Conservation (phyloP, 2,888 invertebrate species). For the Andrena hattorfiana region DNA sequence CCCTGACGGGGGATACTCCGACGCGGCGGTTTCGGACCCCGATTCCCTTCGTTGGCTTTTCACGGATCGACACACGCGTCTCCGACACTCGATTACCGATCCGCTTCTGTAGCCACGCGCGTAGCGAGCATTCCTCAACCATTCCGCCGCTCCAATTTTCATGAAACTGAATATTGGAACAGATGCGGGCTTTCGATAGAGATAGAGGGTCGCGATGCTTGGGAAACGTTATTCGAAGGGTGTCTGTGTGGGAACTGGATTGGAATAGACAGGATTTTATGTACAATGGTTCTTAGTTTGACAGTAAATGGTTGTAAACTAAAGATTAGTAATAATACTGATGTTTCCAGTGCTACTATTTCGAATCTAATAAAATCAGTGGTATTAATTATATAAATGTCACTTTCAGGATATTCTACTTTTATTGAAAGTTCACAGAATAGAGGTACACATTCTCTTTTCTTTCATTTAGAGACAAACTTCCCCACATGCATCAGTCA, state of each 20-base stretch:
- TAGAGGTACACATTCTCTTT: too few species aligned
- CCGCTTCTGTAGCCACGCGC: slow-evolving; percentile 9
- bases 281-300: background rate
- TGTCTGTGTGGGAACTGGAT: background rate
- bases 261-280: background rate
- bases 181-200: background rate
- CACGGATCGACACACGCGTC: slow-evolving; percentile 70
- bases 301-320: background rate
- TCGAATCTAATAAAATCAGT: too few species aligned
- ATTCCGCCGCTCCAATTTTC: slow-evolving; percentile 30
- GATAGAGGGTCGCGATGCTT: background rate
- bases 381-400: too few species aligned
- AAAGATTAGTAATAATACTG: background rate
- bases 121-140: background rate
- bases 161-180: slow-evolving; percentile 25
- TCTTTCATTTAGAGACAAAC: background rate
- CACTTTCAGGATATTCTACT: too few species aligned
- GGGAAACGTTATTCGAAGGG: background rate
- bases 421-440: too few species aligned
- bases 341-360: too few species aligned
- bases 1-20: slow-evolving; percentile 59
- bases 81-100: slow-evolving; percentile 60
- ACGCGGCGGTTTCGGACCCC: slow-evolving; percentile 58
- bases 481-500: background rate
- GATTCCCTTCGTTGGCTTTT: slow-evolving; percentile 58